phyloP scores from a whole-genome alignment of 2,113 vertebrate genomes.

The Beaufortia kweichowensis region DNA sequence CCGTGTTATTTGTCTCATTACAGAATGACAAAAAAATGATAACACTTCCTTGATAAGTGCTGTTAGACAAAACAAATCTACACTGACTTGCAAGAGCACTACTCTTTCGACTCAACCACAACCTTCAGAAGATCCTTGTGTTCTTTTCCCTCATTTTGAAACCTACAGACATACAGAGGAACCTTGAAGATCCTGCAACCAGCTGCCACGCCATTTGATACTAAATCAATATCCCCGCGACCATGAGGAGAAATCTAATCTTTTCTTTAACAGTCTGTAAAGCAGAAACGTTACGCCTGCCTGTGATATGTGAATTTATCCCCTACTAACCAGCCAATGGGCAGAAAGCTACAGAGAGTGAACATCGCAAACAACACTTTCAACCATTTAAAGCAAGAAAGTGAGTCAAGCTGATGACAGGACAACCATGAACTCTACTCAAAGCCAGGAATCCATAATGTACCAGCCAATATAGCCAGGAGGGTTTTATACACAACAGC shows the following conservation, averaged over 20 bases:
- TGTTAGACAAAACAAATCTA: slow-evolving; percentile 20
- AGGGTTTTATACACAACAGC: no score
- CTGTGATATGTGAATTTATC: slow-evolving; percentile 59
- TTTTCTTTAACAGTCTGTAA: slow-evolving; percentile 45
- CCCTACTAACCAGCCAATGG: slow-evolving; percentile 50
- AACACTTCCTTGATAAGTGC: slow-evolving; percentile 19
- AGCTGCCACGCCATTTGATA: slow-evolving; percentile 46
- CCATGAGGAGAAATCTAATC: slow-evolving; percentile 49
- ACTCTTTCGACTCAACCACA: neutral
- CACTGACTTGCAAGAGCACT: neutral
- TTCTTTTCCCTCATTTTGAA: neutral
- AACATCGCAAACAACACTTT: slow-evolving; percentile 38
- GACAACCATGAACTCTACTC: neutral
- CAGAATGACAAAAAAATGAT: neutral
- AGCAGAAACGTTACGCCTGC: slow-evolving; percentile 47
- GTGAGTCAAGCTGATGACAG: neutral
- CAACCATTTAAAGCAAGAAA: slow-evolving; percentile 25
- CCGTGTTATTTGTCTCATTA: neutral
- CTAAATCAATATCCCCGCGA: slow-evolving; percentile 56
- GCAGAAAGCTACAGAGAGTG: slow-evolving; percentile 35
- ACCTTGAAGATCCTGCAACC: slow-evolving; percentile 12
- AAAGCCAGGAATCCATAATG: neutral
- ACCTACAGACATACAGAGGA: neutral
- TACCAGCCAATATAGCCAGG: no score
- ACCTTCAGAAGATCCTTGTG: neutral